These are phyloP conservation scores for Ochropacha duplaris DNA, from an alignment of 2,888 invertebrate species.

Conservation along the genomic window DNA sequence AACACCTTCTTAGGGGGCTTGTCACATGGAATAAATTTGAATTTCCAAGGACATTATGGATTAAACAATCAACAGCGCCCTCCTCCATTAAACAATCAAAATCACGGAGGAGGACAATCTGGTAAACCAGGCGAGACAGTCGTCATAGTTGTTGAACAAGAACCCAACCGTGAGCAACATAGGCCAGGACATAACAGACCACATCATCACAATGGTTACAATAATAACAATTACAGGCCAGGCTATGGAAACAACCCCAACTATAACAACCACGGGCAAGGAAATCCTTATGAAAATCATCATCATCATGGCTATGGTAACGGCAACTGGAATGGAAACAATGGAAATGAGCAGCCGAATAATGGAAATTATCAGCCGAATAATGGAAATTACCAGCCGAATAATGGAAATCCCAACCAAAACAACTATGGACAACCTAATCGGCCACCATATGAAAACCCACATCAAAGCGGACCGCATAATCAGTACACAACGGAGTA, in stretches of 20 bases:
- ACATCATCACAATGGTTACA: constrained; percentile 18
- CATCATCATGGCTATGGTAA: constrained; percentile 7
- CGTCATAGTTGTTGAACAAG: constrained; percentile 41
- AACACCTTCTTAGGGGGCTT: constrained; percentile 49
- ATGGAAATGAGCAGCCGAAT: constrained; percentile 9
- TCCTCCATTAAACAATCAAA: constrained; percentile 4
- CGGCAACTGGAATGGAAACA: neutral
- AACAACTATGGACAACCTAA: constrained; percentile 19
- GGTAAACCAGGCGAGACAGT: constrained; percentile 37
- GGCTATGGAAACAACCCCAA: constrained; percentile 1
- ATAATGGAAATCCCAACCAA: constrained; percentile 9
- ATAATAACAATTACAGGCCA: constrained; percentile 5
- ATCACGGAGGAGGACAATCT: constrained; percentile 20
- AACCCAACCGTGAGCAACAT: constrained; percentile 15
- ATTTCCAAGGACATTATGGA: constrained; percentile 36
- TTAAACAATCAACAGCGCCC: constrained; percentile 19
- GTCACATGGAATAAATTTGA: constrained; percentile 37
- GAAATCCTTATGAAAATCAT: constrained; percentile 14
- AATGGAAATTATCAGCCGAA: constrained; percentile 11
- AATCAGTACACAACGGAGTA: constrained; percentile 2
- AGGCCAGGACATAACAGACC: constrained; percentile 13
- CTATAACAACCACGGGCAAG: constrained; percentile 26
- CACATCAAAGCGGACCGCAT: constrained; percentile 12
- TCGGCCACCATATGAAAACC: constrained; percentile 14
- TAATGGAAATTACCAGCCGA: constrained; percentile 11